Percentiles rank a stretch among this genome's conserved stretches.
These are phyloP conservation scores for Himalopsyche kuldschensis DNA, from an alignment of 2,888 invertebrate genomes.

Conservation along the genomic window DNA sequence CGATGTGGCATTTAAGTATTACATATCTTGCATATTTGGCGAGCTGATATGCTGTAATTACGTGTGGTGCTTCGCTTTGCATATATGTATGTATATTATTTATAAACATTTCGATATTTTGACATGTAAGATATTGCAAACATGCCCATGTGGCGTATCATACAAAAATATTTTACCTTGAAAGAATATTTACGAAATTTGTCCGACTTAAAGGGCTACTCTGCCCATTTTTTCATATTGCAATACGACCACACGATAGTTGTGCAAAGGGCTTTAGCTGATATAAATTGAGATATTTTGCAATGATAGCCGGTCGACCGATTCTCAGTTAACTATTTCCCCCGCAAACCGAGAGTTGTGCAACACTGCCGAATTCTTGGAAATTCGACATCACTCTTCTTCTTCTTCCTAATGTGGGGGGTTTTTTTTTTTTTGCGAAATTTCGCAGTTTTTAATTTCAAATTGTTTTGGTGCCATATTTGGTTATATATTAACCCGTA, in stretches of 20 bases:
- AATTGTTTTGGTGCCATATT: too few relatives aligned
- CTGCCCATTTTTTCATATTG: too few relatives aligned
- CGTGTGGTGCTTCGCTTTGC: too few relatives aligned
- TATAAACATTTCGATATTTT: too few relatives aligned
- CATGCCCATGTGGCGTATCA: too few relatives aligned
- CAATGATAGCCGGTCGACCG: not conserved
- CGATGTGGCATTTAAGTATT: too few relatives aligned
- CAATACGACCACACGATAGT: not conserved
- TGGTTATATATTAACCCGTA: too few relatives aligned
- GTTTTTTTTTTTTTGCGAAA: not conserved
- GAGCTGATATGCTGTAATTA: too few relatives aligned
- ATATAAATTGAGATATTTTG: not conserved
- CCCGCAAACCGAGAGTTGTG: not conserved
- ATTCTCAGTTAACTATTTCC: not conserved
- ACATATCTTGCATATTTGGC: too few relatives aligned
- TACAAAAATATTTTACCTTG: not conserved
- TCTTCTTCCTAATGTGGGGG: not conserved
- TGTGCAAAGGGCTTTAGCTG: not conserved
- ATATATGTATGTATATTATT: too few relatives aligned
- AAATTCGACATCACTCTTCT: not conserved
- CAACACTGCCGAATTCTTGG: not conserved
- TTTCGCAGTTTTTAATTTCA: too few relatives aligned
- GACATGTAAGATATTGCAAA: too few relatives aligned
- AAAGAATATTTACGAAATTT: not conserved
- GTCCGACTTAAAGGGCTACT: not conserved